A percentile compares a stretch with the other conserved stretches of the same genome.
These are phyloP conservation scores for Drosophila equinoxialis DNA, from an alignment of 1,140 invertebrate genomes.

Conservation along the genomic window DNA sequence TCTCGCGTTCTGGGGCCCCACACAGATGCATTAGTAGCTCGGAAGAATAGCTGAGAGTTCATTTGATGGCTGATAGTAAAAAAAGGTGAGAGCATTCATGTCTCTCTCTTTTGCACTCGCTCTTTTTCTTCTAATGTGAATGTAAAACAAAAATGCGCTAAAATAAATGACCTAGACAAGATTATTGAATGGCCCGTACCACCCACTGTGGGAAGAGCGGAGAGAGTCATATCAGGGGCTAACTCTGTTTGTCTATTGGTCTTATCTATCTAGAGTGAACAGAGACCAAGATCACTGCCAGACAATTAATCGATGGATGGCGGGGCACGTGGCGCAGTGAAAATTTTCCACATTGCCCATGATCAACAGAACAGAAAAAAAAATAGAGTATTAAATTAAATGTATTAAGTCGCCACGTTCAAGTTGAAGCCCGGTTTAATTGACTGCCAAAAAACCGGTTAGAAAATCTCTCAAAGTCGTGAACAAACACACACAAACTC, in stretches of 20 bases:
- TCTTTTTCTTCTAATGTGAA: constrained; percentile 52
- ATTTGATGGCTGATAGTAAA: background rate
- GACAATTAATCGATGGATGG: background rate
- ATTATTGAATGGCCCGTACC: constrained; percentile 11
- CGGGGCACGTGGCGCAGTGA: constrained; percentile 57
- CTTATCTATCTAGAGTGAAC: constrained; percentile 54
- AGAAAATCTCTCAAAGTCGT: constrained; percentile 73
- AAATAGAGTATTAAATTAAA: constrained; percentile 19
- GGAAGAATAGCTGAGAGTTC: background rate
- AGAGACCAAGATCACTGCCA: constrained; percentile 22
- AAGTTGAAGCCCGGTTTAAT: constrained; percentile 57
- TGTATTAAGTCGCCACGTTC: constrained; percentile 25
- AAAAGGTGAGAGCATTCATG: constrained; percentile 17
- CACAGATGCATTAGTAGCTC: constrained; percentile 6
- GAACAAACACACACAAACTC: constrained; percentile 13
- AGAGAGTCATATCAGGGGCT: too few relatives aligned
- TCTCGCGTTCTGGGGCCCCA: background rate
- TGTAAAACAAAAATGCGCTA: constrained; percentile 41
- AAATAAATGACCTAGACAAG: constrained; percentile 68
- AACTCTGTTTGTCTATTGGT: background rate
- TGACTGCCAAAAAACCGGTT: constrained; percentile 64
- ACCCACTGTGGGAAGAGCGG: background rate
- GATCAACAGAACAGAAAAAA: constrained; percentile 14
- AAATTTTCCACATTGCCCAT: constrained; percentile 57
- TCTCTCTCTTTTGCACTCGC: constrained; percentile 69